Percentiles rank a stretch among this genome's conserved stretches.
Evolutionary conservation across 2,113 vertebrate genomes (phyloP).

Genomic region (Clarias magur): DNA sequence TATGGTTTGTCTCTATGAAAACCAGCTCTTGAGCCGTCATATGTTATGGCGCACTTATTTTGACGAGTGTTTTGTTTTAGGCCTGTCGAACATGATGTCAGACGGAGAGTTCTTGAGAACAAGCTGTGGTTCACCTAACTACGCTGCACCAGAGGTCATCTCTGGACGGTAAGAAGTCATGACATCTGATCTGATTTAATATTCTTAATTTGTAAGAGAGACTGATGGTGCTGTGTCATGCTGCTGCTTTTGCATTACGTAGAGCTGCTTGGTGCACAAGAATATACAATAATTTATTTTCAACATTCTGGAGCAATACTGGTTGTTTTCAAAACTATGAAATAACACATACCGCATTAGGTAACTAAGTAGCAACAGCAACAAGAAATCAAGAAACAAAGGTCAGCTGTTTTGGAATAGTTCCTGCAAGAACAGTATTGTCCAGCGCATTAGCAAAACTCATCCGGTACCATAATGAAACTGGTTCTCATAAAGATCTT

Average conservation of each 20-base stretch:
- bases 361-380: no score
- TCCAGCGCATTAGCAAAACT: no score
- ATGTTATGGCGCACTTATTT: background rate
- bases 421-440: no score
- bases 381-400: no score
- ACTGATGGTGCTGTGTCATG: background rate
- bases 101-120: constrained; percentile 97
- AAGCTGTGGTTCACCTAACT: constrained; percentile 97
- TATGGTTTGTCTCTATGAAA: background rate
- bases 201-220: constrained; percentile 1
- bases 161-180: constrained; percentile 86
- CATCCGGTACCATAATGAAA: no score
- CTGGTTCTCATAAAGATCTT: no score
- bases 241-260: background rate
- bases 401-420: no score
- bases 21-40: background rate
- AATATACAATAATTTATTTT: no score
- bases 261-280: background rate
- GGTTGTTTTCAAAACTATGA: no score
- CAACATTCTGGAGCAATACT: no score
- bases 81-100: constrained; percentile 99
- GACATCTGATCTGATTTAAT: background rate
- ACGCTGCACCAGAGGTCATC: constrained; percentile 98
- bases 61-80: constrained; percentile 68
- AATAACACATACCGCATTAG: no score